Percentiles rank a stretch among this genome's conserved stretches.
phyloP scores from a whole-genome alignment of 2,797 vertebrate genomes.

The Thripadectes ignobilis region DNA sequence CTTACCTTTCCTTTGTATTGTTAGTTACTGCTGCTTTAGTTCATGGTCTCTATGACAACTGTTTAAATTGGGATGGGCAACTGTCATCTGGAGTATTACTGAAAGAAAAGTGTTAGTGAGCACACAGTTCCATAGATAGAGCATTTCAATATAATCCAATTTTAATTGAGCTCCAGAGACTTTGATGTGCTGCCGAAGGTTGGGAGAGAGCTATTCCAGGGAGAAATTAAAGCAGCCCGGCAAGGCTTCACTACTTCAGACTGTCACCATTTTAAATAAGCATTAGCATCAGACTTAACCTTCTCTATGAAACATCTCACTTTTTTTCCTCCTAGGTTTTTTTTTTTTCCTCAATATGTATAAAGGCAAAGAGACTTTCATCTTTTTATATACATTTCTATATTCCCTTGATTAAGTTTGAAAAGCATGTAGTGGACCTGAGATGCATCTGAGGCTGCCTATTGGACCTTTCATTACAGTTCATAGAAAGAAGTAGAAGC shows the following conservation, averaged over 20 bases:
- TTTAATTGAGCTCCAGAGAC: constrained; percentile 99
- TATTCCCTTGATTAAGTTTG: constrained; percentile 76
- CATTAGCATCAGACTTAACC: constrained; percentile 93
- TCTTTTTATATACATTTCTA: constrained; percentile 78
- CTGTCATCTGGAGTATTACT: constrained; percentile 93
- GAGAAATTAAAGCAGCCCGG: constrained; percentile 95
- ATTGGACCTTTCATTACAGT: constrained; percentile 52
- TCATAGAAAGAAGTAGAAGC: constrained; percentile 70
- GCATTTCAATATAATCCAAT: constrained; percentile 98
- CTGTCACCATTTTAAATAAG: constrained; percentile 94
- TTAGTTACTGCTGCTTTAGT: constrained; percentile 78
- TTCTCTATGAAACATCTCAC: constrained; percentile 85
- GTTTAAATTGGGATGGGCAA: constrained; percentile 93
- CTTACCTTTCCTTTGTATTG: constrained; percentile 84
- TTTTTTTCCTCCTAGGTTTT: constrained; percentile 66
- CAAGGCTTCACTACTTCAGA: constrained; percentile 84
- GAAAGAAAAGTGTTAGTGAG: constrained; percentile 88
- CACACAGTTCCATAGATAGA: constrained; percentile 84
- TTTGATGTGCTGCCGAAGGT: constrained; percentile 91
- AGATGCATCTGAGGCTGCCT: constrained; percentile 73
- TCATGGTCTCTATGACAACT: constrained; percentile 94
- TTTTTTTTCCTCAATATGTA: constrained; percentile 57
- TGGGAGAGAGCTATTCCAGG: constrained; percentile 92
- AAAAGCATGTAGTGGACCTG: constrained; percentile 81
- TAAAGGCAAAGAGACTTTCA: constrained; percentile 76